Evolutionary conservation across 2,113 vertebrate genomes (phyloP), one percentile per base, ranked within the genome.

Genomic region (Xenus cinereus): DNA sequence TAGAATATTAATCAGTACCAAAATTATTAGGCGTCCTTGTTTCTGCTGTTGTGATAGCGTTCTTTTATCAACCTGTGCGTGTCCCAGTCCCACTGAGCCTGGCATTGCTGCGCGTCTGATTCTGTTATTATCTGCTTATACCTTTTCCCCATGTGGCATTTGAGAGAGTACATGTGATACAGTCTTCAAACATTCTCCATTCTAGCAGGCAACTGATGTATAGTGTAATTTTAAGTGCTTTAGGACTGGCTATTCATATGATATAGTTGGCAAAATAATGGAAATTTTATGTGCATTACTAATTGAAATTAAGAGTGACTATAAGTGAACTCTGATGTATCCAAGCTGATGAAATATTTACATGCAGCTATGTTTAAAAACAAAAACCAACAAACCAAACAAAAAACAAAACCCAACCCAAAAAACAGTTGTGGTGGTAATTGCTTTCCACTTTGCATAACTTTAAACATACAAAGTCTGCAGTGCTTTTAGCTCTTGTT

Each of bases 1-100:
- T 8, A 75, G 28, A 81, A 37, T 6, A 37, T 7, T 48, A 41
- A 41, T 26, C 0, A 0, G 13, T 68, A 60, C 22, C n/a, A 57
- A 50, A 77, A 67, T 54, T 56, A 8, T 28, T 39, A 32, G 13
- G 11, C 7, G 2, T 10, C n/a, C 12, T 71, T 80, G 14, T 84
- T 84, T 78, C 60, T 91, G 63, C 11, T 17, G 46, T 39, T 77
- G 33, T 64, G 78, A 30, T 66, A 37, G 12, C 3, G 10, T 39
- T 60, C 32, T 28, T 68, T n/a, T 27, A 39, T 75, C 22, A 60
- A 1, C 20, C 5, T 75, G 10, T 62, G 14, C 10, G 1, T 6
- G 22, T 84, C 27, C 19, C 10, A 30, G 39, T 66, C 21, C 5
- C 53, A 33, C 10, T 66, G 74, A n/a, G 51, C 45, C 33, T 73